phyloP scores from a whole-genome alignment of 2,113 vertebrate genomes.

The Nicator chloris region DNA sequence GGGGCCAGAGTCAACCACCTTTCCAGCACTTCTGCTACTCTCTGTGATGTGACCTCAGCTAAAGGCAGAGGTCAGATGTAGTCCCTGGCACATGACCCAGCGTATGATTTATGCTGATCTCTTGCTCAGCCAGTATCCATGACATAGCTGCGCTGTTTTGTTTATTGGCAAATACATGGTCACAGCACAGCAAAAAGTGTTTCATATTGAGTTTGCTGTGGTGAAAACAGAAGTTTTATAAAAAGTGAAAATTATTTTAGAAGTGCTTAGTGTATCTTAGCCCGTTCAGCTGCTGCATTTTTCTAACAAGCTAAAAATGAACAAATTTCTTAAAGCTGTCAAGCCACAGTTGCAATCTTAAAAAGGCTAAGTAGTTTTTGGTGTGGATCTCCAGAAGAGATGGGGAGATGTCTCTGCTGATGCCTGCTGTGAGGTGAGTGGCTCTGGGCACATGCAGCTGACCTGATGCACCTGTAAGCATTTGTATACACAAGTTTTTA shows the following conservation, averaged over 20 bases:
- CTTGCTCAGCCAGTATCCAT: not conserved
- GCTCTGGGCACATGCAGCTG: not conserved
- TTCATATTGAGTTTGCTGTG: not conserved
- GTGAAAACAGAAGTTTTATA: not conserved
- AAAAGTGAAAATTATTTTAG: not conserved
- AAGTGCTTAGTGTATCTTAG: not conserved
- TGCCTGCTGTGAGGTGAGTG: not conserved
- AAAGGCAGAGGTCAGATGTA: not conserved
- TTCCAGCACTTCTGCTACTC: not conserved
- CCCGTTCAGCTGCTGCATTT: not conserved
- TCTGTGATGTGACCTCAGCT: not conserved
- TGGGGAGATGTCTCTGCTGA: not conserved
- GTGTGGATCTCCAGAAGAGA: not conserved
- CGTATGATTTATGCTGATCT: not conserved
- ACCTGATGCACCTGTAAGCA: not conserved
- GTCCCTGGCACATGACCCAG: not conserved
- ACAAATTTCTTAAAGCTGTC: not conserved
- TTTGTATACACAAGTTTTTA: not conserved
- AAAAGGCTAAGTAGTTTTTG: not conserved
- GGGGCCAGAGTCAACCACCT: not conserved
- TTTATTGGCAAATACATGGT: not conserved
- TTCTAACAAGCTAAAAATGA: not conserved
- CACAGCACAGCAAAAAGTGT: not conserved
- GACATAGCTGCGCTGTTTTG: not conserved
- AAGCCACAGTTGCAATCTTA: not conserved